These are phyloP conservation scores for Odocoileus virginianus DNA, from an alignment of 2,113 vertebrate genomes.

Conservation along the genomic window DNA sequence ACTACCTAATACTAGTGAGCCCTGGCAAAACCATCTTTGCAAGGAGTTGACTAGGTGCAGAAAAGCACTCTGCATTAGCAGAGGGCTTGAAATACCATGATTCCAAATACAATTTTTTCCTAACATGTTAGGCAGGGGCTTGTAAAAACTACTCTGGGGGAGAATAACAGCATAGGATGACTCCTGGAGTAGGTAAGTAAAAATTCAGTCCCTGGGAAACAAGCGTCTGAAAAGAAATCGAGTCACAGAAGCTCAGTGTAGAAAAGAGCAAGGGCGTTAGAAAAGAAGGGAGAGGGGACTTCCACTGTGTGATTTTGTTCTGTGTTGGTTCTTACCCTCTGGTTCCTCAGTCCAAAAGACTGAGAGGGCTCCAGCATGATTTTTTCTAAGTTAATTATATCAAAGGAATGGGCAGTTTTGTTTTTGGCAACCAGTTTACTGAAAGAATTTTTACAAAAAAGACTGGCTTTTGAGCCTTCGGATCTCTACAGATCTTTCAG, in stretches of 20 bases:
- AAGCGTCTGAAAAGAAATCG: not conserved
- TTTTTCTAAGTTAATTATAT: not conserved
- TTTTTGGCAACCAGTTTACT: not conserved
- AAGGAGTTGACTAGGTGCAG: not conserved
- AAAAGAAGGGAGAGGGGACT: not conserved
- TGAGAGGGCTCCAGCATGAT: not conserved
- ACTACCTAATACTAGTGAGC: not conserved
- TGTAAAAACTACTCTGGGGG: not conserved
- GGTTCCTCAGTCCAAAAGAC: not conserved
- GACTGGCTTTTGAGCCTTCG: not conserved
- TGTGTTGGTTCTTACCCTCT: not conserved
- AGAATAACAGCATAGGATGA: not conserved
- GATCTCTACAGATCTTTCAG: not conserved
- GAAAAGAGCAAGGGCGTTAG: not conserved
- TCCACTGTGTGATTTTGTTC: not conserved
- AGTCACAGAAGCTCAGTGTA: not conserved
- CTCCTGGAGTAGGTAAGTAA: not conserved
- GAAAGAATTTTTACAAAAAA: not conserved
- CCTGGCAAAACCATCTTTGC: not conserved
- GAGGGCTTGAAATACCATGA: not conserved
- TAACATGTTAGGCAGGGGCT: not conserved
- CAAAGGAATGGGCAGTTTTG: not conserved
- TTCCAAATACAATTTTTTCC: not conserved
- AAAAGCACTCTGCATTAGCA: not conserved
- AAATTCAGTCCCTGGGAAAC: not conserved